phyloP scores from a whole-genome alignment of 2,113 vertebrate species.

The Nothocercus nigrocapillus region DNA sequence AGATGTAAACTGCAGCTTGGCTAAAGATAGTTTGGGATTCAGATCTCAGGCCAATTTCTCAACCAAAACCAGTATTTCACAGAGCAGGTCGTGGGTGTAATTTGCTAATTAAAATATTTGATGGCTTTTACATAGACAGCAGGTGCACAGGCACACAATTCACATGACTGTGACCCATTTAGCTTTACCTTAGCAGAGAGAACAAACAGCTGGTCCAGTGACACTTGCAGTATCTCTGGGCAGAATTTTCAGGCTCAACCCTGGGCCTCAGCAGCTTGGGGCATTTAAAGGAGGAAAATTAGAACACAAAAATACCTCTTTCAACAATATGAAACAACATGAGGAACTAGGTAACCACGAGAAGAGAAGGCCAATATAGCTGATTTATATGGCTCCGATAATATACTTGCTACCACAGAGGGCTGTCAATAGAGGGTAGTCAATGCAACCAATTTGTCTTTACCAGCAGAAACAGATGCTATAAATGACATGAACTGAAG shows the following conservation, averaged over 20 bases:
- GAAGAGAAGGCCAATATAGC: not conserved
- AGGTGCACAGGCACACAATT: accelerated
- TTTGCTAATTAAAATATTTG: not conserved
- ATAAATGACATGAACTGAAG: not conserved
- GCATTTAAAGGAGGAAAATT: not conserved
- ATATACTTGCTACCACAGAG: not conserved
- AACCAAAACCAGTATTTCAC: not conserved
- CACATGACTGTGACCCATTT: not conserved
- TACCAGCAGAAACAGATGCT: not conserved
- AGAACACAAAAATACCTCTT: not conserved
- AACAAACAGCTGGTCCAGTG: not conserved
- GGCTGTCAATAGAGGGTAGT: not conserved
- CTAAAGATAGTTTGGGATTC: not conserved
- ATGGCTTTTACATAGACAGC: not conserved
- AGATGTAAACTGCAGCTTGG: not conserved
- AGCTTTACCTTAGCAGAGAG: not conserved
- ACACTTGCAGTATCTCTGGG: not conserved
- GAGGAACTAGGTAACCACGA: not conserved
- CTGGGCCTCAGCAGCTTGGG: not conserved
- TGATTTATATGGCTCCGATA: not conserved
- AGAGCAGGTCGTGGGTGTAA: not conserved
- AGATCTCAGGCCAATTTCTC: not conserved
- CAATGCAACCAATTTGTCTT: not conserved
- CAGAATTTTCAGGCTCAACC: not conserved
- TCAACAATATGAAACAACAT: not conserved